Base-by-base conservation (phyloP, 2,113 vertebrate species). In the Baryphthengus martii region DNA sequence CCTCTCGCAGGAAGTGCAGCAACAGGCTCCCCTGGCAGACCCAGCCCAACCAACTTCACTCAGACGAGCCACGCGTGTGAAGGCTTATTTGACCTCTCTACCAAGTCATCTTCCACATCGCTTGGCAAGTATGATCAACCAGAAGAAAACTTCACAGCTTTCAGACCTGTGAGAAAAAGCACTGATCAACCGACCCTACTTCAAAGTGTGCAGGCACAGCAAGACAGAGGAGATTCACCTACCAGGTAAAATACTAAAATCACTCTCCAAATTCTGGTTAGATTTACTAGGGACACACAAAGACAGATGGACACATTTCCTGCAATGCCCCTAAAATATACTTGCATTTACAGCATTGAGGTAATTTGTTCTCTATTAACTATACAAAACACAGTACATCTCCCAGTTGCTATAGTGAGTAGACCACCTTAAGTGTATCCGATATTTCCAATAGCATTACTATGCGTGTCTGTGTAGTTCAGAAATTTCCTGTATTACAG, bases 1-100 rank as follows among this genome's bases (percentile, higher is more conserved):
- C 99, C 99, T 5, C 98, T 98, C 1, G 98, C 98, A 1, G 99
- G 98, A 26, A 99, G 98, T 0, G 99, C 99, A 0, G 99, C 99
- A 39, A 98, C 98, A 3, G 99, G 99, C 40, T 99, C 99, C 35
- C 99, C 99, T 0, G 99, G 99, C 73, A 98, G 99, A 95, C 99
- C 99, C 0, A 98, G 98, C 80, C 98, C 99, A 49, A 98, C 98
- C 55, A 98, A 99, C 89, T 97, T 98, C 95, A 98, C 97, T 3
- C 99, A 99, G 97, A 99, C 96, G 20, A 98, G 98, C 58, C 91
- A 98, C 4, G 77, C 96, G 0, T 98, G 95, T 0, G 88, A 97
- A 33, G 98, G 95, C 21, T 91, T 94, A 24, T 96, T 92, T 79
- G 96, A 97, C 42, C 97, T 95, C 88, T 97, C 92, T 28, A 96